Evolutionary conservation across 2,113 vertebrate genomes (phyloP).

Genomic region (Pseudonaja textilis): DNA sequence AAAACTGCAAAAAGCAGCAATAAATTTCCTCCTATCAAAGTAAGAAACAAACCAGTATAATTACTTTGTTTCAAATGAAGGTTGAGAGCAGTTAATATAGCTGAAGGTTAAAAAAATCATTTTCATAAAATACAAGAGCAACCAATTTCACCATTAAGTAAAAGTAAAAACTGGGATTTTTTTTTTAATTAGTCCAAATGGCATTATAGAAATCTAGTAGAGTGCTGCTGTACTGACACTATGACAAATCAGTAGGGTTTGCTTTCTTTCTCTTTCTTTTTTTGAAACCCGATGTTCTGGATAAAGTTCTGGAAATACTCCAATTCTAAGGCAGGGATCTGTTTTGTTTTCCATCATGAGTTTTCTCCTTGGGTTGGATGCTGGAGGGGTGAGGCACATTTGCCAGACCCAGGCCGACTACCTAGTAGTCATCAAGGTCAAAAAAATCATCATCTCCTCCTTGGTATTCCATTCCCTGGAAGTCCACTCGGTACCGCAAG

Average conservation of each 20-base stretch:
- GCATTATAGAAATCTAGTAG: conserved; percentile 78
- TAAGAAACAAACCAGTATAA: conserved; percentile 78
- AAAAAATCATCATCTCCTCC: conserved; percentile 98
- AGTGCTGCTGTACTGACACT: conserved; percentile 87
- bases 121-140: conserved; percentile 98
- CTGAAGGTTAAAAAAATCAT: conserved; percentile 96
- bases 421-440: conserved; percentile 99
- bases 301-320: conserved; percentile 89
- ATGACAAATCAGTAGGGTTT: conserved; percentile 86
- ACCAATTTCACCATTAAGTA: conserved; percentile 89
- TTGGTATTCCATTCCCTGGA: conserved; percentile 99
- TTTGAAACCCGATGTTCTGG: conserved; percentile 86
- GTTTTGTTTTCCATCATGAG: conserved; percentile 78
- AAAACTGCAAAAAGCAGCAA: conserved; percentile 72
- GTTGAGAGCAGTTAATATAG: conserved; percentile 94
- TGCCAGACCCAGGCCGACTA: conserved; percentile 91
- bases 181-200: conserved; percentile 84
- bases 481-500: conserved; percentile 99
- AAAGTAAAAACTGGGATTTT: conserved; percentile 90
- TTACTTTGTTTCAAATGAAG: conserved; percentile 73
- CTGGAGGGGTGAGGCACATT: conserved; percentile 83
- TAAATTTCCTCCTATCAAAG: conserved; percentile 74
- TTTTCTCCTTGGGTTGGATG: conserved; percentile 86
- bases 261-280: conserved; percentile 66
- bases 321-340: conserved; percentile 96